Evolutionary conservation across 2,888 invertebrate species (phyloP).

Genomic region (Cephus runcator): DNA sequence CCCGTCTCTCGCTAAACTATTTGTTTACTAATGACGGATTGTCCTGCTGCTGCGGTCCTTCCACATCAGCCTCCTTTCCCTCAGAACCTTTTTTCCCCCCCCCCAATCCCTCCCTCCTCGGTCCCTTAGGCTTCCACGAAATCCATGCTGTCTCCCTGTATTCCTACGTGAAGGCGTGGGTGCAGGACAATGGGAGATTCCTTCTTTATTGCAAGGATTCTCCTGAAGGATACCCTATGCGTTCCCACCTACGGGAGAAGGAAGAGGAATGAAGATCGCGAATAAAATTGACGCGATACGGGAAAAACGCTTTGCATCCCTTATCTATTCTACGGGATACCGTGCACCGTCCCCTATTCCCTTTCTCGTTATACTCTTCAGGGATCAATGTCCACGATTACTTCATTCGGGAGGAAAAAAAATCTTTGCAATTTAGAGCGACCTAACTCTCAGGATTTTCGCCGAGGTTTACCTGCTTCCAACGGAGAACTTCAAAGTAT

Average conservation of each 20-base stretch:
- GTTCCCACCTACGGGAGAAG: neutral
- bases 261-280: neutral
- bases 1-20: constrained; percentile 51
- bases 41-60: constrained; percentile 37
- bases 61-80: constrained; percentile 2
- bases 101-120: neutral
- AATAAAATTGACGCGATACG: neutral
- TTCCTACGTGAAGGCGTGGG: constrained; percentile 6
- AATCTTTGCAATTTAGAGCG: neutral
- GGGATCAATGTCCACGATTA: neutral
- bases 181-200: constrained; percentile 18
- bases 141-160: neutral
- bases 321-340: neutral
- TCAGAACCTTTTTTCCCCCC: neutral
- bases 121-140: neutral
- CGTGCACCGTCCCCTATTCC: neutral
- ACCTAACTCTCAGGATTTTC: constrained; percentile 23
- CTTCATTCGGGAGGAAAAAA: neutral
- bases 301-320: neutral
- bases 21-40: constrained; percentile 61
- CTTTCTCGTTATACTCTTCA: neutral
- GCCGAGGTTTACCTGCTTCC: constrained; percentile 40
- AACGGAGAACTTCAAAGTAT: constrained; percentile 11
- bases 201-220: constrained; percentile 9
- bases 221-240: neutral